Evolutionary conservation across 2,888 invertebrate genomes (phyloP), one percentile per base, ranked within the genome.

Genomic region (Caenorhabditis angaria): DNA sequence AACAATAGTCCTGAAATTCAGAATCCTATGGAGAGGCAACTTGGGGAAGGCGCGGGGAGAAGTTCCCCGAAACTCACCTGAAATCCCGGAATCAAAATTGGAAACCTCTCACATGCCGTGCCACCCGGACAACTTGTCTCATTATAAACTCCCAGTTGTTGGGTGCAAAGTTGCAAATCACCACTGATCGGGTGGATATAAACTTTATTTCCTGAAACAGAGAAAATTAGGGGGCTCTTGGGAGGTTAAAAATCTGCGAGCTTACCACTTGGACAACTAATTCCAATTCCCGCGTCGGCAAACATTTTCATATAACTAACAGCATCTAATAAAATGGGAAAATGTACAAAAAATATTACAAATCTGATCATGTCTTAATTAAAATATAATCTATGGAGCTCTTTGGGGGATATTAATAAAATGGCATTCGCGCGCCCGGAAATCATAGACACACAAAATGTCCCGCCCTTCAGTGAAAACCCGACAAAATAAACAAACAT

Each of bases 71-170:
- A 5, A 48, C 62, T 54, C 41, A 81, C 81, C 66, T 82, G 82
- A 54, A 82, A 82, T 2, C 82, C 82, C 8, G 82, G 82, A 50
- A 82, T 77, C 18, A 81, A 60, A 47, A 82, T 81, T 5, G 82
- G 82, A 55, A 82, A 82, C 22, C 82, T 51, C 63, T 82, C 82
- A 58, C 82, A 82, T 24, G 79, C 82, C 22, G 82, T 82, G 55
- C 82, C 82, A 22, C 81, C 82, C 0, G 82, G 82, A 67, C 82
- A 82, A 69, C 76, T 77, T 35, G 79, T 81, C 50, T 82, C 79
- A 53, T 82, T 82, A 62, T 82, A 82, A 51, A 77, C 76, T 0
- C 82, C 82, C 4, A 82, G 60, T 51, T 82, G 80, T 48, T 82
- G 82, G 24, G 74, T 81, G 25, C 82, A 82, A 20, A 81, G 70